A percentile compares a stretch with the other conserved stretches of the same genome.
These are phyloP conservation scores for Junonia oenone DNA, from an alignment of 2,888 invertebrate species.

Conservation along the genomic window DNA sequence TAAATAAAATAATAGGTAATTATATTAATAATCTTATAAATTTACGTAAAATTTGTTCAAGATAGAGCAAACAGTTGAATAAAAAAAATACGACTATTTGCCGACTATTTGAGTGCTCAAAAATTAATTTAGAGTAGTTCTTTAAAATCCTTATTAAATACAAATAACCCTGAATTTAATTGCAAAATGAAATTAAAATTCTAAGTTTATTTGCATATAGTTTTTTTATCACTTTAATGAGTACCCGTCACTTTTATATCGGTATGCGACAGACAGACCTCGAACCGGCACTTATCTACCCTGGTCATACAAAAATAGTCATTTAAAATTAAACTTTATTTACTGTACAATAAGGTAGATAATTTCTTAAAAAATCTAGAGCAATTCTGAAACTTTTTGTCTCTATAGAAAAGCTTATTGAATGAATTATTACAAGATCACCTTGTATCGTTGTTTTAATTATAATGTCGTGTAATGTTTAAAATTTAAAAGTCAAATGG, in stretches of 20 bases:
- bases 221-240: background rate
- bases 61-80: no score
- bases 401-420: background rate
- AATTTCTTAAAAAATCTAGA: background rate
- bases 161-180: background rate
- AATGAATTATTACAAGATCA: constrained; percentile 3
- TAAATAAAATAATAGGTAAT: no score
- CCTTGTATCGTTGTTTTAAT: constrained; percentile 1
- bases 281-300: background rate
- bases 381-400: constrained; percentile 1
- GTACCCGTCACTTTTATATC: background rate
- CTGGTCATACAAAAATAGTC: background rate
- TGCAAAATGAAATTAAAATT: background rate
- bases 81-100: no score
- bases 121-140: background rate
- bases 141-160: background rate
- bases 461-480: background rate
- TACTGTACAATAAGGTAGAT: background rate
- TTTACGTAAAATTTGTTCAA: no score
- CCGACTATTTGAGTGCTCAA: no score
- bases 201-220: background rate
- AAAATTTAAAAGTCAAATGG: background rate
- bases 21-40: no score
- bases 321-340: background rate
- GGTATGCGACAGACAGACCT: background rate